phyloP scores from a whole-genome alignment of 2,113 vertebrate genomes.

The Oxyura jamaicensis region DNA sequence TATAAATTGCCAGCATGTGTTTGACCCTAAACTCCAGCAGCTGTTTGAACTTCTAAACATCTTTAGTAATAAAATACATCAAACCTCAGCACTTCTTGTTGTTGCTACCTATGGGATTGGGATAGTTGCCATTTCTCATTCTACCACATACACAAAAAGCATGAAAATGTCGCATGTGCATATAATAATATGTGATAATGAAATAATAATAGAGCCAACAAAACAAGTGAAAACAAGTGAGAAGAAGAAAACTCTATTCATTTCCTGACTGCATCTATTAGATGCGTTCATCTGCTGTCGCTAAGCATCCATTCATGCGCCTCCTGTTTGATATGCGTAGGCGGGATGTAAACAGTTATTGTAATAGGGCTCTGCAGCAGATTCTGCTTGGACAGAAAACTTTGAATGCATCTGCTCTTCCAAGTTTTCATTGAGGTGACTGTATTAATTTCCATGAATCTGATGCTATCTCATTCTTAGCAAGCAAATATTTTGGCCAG shows the following conservation, averaged over 20 bases:
- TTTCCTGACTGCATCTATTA: conserved; percentile 29
- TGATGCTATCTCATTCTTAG: conserved; percentile 32
- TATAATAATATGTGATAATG: not conserved
- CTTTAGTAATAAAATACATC: not conserved
- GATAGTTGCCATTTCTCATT: not conserved
- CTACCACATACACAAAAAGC: not conserved
- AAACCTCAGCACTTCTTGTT: not conserved
- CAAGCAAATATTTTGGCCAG: conserved; percentile 33
- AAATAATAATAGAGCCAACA: not conserved
- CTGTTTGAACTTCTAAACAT: not conserved
- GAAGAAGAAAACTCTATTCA: conserved; percentile 16
- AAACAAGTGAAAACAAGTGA: conserved; percentile 35
- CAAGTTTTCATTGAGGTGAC: conserved; percentile 43
- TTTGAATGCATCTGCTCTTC: conserved; percentile 9
- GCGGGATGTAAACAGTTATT: conserved; percentile 53
- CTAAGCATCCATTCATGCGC: conserved; percentile 32
- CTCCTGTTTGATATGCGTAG: not conserved
- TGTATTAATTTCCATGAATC: conserved; percentile 50
- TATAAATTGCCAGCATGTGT: not conserved
- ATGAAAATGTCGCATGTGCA: not conserved
- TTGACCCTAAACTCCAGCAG: not conserved
- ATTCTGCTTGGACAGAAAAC: conserved; percentile 31
- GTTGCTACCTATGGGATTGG: not conserved
- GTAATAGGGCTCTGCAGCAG: not conserved
- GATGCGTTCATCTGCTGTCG: conserved; percentile 28